Conservation (phyloP, 2,888 invertebrate species). For the Chrysolina haemoptera region DNA sequence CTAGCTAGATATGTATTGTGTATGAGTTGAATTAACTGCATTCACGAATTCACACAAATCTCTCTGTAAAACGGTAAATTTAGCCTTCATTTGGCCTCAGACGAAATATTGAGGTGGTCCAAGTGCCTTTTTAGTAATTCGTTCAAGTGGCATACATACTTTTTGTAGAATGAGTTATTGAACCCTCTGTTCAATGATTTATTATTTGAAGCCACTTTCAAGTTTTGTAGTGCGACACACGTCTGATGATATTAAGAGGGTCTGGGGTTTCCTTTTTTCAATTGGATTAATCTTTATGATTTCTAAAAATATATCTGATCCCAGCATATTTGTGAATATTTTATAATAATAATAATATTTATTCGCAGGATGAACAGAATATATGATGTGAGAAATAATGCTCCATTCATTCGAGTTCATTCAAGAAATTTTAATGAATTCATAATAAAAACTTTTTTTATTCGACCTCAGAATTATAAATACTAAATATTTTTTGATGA, state of each 20-base stretch:
- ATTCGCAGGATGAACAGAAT: too few species aligned
- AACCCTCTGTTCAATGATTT: conserved; percentile 19
- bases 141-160: conserved; percentile 14
- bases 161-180: conserved; percentile 17
- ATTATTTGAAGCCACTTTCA: conserved; percentile 5
- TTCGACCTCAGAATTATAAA: too few species aligned
- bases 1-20: too few species aligned
- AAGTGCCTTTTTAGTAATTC: conserved; percentile 26
- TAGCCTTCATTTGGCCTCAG: background rate
- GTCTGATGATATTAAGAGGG: background rate
- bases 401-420: too few species aligned
- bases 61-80: conserved; percentile 4
- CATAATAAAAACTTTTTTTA: too few species aligned
- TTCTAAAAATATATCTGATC: too few species aligned
- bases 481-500: too few species aligned
- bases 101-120: conserved; percentile 23
- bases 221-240: conserved; percentile 4
- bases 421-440: too few species aligned
- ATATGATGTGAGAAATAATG: too few species aligned
- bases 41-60: conserved; percentile 6
- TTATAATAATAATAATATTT: too few species aligned
- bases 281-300: too few species aligned
- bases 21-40: background rate
- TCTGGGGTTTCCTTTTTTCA: background rate
- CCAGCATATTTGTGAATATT: too few species aligned